Evolutionary conservation across 2,113 vertebrate genomes (phyloP).

Genomic region (Centrocercus urophasianus): DNA sequence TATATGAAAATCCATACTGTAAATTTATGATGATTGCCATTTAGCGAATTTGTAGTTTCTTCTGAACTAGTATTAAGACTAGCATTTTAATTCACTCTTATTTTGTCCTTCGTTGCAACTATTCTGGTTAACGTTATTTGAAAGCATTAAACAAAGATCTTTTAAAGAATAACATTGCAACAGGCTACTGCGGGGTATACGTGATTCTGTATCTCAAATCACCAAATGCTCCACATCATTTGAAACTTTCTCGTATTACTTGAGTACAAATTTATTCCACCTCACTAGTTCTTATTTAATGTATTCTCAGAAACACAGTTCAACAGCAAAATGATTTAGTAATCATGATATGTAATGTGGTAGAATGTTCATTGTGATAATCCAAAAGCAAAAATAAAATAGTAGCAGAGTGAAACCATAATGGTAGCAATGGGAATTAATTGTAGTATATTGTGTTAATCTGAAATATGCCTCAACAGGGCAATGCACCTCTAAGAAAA

Average conservation of each 20-base stretch:
- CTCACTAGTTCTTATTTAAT: background rate
- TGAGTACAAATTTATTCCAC: background rate
- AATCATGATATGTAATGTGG: background rate
- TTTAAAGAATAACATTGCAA: background rate
- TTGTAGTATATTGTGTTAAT: background rate
- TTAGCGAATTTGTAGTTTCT: background rate
- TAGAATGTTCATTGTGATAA: background rate
- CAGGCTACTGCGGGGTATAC: background rate
- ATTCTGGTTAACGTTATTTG: background rate
- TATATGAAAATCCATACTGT: background rate
- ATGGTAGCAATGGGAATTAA: background rate
- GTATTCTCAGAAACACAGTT: background rate
- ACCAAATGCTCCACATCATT: background rate
- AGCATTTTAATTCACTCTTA: background rate
- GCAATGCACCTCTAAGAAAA: background rate
- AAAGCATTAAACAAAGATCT: slow-evolving; percentile 12
- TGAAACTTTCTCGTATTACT: background rate
- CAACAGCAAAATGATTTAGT: background rate
- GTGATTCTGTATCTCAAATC: background rate
- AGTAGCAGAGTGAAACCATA: background rate
- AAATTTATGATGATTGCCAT: background rate
- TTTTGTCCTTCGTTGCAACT: background rate
- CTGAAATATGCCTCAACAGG: background rate
- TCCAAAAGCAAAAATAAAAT: background rate
- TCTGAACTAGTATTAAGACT: background rate